Conservation (phyloP, 2,888 invertebrate species). For the Phengaris alcon region DNA sequence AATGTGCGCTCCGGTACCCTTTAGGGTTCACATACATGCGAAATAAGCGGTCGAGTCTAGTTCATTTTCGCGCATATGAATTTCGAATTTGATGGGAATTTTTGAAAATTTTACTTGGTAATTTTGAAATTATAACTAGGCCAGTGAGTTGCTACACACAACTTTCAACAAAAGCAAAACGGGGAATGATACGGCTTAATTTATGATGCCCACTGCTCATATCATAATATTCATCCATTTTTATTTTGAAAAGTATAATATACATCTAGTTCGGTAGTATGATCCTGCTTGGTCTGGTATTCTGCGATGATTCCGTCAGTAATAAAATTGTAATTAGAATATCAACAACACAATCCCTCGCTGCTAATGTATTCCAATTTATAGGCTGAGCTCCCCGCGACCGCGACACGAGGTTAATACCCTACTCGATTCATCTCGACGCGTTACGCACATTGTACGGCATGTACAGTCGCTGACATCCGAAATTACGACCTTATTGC, state of each 20-base stretch:
- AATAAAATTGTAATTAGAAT: neutral
- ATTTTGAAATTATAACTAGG: no score
- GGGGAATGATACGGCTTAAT: no score
- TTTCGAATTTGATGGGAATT: neutral
- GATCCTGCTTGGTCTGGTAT: no score
- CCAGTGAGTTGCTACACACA: no score
- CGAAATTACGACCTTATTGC: neutral
- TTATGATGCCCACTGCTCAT: no score
- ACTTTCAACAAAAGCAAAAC: no score
- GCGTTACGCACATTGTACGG: conserved; percentile 31
- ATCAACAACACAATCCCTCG: conserved; percentile 21
- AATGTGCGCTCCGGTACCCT: conserved; percentile 49
- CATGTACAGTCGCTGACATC: neutral
- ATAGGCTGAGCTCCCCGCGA: conserved; percentile 32
- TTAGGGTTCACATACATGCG: conserved; percentile 25
- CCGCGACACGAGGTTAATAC: conserved; percentile 65
- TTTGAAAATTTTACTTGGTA: neutral
- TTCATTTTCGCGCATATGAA: neutral
- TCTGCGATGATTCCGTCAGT: no score
- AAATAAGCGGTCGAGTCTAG: neutral
- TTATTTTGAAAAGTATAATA: no score
- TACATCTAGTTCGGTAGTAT: no score
- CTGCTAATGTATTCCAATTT: conserved; percentile 21
- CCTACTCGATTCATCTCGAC: conserved; percentile 54
- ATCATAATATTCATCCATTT: no score